These are phyloP conservation scores for Melieria picta DNA, from an alignment of 2,888 invertebrate species.

Conservation along the genomic window DNA sequence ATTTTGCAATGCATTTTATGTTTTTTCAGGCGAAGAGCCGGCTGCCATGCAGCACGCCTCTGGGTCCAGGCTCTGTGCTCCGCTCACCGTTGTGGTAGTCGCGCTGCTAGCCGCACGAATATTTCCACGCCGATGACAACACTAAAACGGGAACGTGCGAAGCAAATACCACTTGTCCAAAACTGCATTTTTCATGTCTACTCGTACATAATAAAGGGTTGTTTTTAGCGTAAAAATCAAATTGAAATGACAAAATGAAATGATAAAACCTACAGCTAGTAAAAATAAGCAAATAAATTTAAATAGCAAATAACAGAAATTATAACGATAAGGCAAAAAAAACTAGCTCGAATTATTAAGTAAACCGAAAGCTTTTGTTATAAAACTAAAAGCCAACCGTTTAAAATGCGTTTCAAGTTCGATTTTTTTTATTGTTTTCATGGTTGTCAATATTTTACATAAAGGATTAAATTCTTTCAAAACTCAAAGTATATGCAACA, in stretches of 20 bases:
- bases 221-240: constrained; percentile 55
- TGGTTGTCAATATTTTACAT: too few relatives aligned
- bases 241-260: constrained; percentile 29
- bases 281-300: constrained; percentile 29
- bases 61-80: constrained; percentile 50
- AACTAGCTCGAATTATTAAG: not conserved
- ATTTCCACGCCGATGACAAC: constrained; percentile 54
- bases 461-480: not conserved
- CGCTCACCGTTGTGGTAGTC: constrained; percentile 59
- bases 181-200: constrained; percentile 59
- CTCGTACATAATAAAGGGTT: constrained; percentile 56
- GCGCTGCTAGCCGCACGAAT: constrained; percentile 51
- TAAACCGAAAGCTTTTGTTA: too few relatives aligned
- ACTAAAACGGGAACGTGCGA: constrained; percentile 32
- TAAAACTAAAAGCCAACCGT: too few relatives aligned
- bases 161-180: constrained; percentile 51
- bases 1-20: constrained; percentile 10
- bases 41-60: constrained; percentile 66
- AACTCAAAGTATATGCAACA: not conserved
- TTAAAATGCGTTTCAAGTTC: too few relatives aligned
- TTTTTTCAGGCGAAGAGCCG: constrained; percentile 63
- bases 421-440: too few relatives aligned
- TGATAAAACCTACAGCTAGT: constrained; percentile 32
- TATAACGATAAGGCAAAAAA: constrained; percentile 14
- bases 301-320: constrained; percentile 43